phyloP scores from a whole-genome alignment of 2,888 invertebrate species.

The Neuroscelio doddi region DNA sequence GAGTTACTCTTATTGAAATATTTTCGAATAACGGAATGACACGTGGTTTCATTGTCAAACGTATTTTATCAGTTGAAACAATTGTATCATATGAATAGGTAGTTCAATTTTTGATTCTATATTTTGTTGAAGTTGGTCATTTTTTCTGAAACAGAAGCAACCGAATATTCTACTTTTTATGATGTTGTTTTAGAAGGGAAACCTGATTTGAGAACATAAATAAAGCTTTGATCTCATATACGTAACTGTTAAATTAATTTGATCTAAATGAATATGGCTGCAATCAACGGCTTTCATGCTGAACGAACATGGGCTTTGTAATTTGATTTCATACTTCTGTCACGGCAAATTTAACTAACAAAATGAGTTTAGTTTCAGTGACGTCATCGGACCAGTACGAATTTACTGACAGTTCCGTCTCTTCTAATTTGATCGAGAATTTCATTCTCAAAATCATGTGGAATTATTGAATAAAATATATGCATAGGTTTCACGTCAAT shows the following conservation, averaged over 20 bases:
- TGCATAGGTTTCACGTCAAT: slow-evolving; percentile 25
- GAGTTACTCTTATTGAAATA: neutral
- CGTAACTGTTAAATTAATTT: slow-evolving; percentile 48
- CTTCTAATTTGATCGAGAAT: slow-evolving; percentile 43
- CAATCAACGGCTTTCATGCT: slow-evolving; percentile 49
- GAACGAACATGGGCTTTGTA: slow-evolving; percentile 49
- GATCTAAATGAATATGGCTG: slow-evolving; percentile 50
- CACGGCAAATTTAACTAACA: slow-evolving; percentile 49
- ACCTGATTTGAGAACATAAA: slow-evolving; percentile 46
- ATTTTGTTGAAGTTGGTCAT: neutral
- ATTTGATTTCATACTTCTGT: slow-evolving; percentile 50
- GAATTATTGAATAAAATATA: slow-evolving; percentile 43
- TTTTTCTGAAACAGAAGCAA: slow-evolving; percentile 22
- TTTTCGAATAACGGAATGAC: neutral
- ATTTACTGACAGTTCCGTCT: slow-evolving; percentile 40
- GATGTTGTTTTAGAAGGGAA: slow-evolving; percentile 42
- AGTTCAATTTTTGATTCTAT: neutral
- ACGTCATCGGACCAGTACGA: slow-evolving; percentile 43
- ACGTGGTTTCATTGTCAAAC: neutral
- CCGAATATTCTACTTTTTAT: slow-evolving; percentile 41
- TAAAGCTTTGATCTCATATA: slow-evolving; percentile 48
- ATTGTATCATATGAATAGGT: neutral
- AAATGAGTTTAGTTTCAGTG: slow-evolving; percentile 48
- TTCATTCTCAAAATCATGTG: slow-evolving; percentile 36
- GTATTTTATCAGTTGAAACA: neutral